Base-by-base conservation (phyloP, 2,888 invertebrate species). In the Drosophila testacea region DNA sequence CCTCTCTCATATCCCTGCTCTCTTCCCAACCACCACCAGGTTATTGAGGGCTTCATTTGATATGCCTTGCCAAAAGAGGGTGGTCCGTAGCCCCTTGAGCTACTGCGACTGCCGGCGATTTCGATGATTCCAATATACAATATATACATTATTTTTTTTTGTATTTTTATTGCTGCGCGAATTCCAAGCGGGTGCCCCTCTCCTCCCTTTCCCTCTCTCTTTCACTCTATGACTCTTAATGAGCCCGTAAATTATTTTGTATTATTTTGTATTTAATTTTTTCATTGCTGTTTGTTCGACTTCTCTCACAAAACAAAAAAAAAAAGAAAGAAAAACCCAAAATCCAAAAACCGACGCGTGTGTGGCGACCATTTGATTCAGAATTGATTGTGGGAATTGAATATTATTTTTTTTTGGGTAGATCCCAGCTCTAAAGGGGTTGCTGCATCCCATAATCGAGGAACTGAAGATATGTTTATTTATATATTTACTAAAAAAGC, bases 261-360 rank as follows among this genome's bases (percentile, higher is more conserved):
- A 82, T 89, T 88, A 84, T 88, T 85, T 87, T 69, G 88, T 87
- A 87, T 89, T 85, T 87, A 89, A 89, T 89, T 75, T 81, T 89
- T 87, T 87, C 82, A 87, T 89, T 87, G 82, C 70, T 81, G 63
- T 77, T 62, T 62, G 65, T 61, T 69, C 60, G 34, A 79, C 67
- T 77, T 66, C 79, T 70, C 68, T 57, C 57, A 28, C 27, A 16
- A 46, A 38, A 47, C 51, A 13, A 30, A 60, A 44, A 32, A 46
- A 46, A 64, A 54, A 70, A 44, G 27, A 52, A 1, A 32, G n/a
- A 7, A 32, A 32, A 32, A 6, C 32, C 32, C 32, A 32, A 57
- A 57, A 6, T 27, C 50, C 6, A 39, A 48, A 60, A 50, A 46
- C 13, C 47, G 38, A 54, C 69, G 84, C 81, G 87, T 84, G 84